These are phyloP conservation scores for Geotria australis DNA, from an alignment of 2,797 vertebrate genomes.

Conservation along the genomic window DNA sequence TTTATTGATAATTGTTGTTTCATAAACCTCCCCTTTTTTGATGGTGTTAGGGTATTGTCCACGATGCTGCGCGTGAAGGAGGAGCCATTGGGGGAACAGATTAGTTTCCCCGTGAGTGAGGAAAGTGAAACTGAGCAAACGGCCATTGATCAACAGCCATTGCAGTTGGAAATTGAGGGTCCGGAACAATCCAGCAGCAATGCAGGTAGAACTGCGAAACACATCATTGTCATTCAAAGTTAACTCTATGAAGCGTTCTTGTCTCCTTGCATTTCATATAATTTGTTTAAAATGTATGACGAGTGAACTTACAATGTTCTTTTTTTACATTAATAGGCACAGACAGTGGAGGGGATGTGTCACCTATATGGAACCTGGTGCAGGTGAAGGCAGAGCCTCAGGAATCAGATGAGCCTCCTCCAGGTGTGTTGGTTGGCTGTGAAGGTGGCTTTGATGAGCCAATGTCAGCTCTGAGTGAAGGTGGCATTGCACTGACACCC, in stretches of 20 bases:
- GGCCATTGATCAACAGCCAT: constrained; percentile 42
- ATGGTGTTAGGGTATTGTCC: background rate
- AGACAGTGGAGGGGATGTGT: constrained; percentile 26
- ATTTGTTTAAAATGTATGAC: too few species aligned
- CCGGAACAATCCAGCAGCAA: constrained; percentile 4
- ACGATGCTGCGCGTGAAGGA: constrained; percentile 25
- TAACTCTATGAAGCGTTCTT: too few species aligned
- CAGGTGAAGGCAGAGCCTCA: constrained; percentile 92
- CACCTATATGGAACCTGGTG: constrained; percentile 54
- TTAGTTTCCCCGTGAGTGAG: constrained; percentile 61
- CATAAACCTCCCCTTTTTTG: background rate
- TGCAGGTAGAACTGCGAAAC: background rate
- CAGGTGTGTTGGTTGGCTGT: constrained; percentile 28
- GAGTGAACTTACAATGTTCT: background rate
- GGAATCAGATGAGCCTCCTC: constrained; percentile 45
- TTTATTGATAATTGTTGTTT: too few species aligned
- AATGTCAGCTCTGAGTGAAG: constrained; percentile 91
- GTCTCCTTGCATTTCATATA: too few species aligned
- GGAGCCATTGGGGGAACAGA: constrained; percentile 51
- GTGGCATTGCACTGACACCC: constrained; percentile 49
- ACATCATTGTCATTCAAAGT: too few species aligned
- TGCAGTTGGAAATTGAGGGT: constrained; percentile 59
- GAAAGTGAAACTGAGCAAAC: constrained; percentile 57
- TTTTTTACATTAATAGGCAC: constrained; percentile 13
- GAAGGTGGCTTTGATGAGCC: constrained; percentile 75